Percentiles rank a stretch among this genome's conserved stretches.
Evolutionary conservation across 2,797 vertebrate genomes (phyloP).

Genomic region (Poeciliopsis paucimaculata): DNA sequence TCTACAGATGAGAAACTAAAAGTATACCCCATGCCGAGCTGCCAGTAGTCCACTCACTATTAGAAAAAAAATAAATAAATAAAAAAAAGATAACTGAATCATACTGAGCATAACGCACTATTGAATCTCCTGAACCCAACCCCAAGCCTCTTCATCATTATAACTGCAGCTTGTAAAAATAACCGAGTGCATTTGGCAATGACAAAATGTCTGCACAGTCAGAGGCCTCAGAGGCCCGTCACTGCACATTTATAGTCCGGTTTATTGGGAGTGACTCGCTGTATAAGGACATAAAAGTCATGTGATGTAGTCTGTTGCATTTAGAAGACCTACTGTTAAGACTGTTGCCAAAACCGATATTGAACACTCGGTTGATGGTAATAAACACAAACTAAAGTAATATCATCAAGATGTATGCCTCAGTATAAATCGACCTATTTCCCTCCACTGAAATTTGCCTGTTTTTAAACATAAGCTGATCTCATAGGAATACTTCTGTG

Average conservation of each 20-base stretch:
- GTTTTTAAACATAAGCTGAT: slow-evolving; percentile 2
- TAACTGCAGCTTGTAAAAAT: slow-evolving; percentile 69
- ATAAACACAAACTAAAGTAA: slow-evolving; percentile 18
- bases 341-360: slow-evolving; percentile 44
- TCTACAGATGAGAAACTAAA: not conserved
- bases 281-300: slow-evolving; percentile 49
- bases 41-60: slow-evolving; percentile 6
- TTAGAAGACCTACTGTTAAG: slow-evolving; percentile 39
- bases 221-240: slow-evolving; percentile 59
- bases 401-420: not conserved
- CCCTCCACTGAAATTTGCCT: slow-evolving; percentile 5
- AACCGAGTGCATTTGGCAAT: slow-evolving; percentile 68
- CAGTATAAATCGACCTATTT: not conserved
- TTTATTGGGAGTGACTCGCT: slow-evolving; percentile 52
- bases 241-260: slow-evolving; percentile 58
- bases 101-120: slow-evolving; percentile 20
- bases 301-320: slow-evolving; percentile 35
- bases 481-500: slow-evolving; percentile 12
- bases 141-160: slow-evolving; percentile 48
- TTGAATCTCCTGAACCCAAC: slow-evolving; percentile 10
- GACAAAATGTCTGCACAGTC: slow-evolving; percentile 66
- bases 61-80: not conserved
- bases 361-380: slow-evolving; percentile 23
- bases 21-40: not conserved
- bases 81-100: slow-evolving; percentile 39